phyloP scores from a whole-genome alignment of 2,797 vertebrate species.

The Lagodon rhomboides region DNA sequence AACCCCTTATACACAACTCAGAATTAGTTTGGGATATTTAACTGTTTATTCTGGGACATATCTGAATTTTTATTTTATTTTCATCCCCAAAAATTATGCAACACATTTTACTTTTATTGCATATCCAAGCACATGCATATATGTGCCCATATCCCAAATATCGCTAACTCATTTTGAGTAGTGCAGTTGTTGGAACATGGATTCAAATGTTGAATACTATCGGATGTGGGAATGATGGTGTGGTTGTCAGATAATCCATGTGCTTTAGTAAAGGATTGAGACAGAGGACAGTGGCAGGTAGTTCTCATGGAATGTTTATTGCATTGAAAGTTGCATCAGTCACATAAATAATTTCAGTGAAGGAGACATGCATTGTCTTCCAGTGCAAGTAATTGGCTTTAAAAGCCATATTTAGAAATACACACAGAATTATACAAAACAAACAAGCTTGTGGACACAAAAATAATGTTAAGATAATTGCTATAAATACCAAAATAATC shows the following conservation, averaged over 20 bases:
- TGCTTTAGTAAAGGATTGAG: slow-evolving; percentile 13
- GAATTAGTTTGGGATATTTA: too few species aligned
- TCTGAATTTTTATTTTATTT: too few species aligned
- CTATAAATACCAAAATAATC: slow-evolving; percentile 79
- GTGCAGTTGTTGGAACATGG: background rate
- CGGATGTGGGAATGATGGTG: background rate
- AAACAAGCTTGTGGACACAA: slow-evolving; percentile 67
- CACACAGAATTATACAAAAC: slow-evolving; percentile 74
- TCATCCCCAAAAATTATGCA: too few species aligned
- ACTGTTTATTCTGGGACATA: too few species aligned
- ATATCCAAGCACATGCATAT: too few species aligned
- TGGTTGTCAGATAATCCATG: background rate
- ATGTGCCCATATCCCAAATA: too few species aligned
- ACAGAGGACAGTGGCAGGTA: background rate
- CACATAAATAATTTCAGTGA: slow-evolving; percentile 80
- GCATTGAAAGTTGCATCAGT: slow-evolving; percentile 62
- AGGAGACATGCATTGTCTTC: slow-evolving; percentile 77
- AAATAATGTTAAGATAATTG: slow-evolving; percentile 70
- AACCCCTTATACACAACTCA: too few species aligned
- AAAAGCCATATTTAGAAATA: slow-evolving; percentile 70
- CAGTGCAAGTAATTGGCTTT: slow-evolving; percentile 80
- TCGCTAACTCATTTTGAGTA: too few species aligned
- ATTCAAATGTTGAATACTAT: background rate
- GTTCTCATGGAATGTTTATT: slow-evolving; percentile 77
- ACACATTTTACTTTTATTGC: too few species aligned